Base-by-base conservation (phyloP, 2,888 invertebrate genomes). In the Habroteleia sp. region DNA sequence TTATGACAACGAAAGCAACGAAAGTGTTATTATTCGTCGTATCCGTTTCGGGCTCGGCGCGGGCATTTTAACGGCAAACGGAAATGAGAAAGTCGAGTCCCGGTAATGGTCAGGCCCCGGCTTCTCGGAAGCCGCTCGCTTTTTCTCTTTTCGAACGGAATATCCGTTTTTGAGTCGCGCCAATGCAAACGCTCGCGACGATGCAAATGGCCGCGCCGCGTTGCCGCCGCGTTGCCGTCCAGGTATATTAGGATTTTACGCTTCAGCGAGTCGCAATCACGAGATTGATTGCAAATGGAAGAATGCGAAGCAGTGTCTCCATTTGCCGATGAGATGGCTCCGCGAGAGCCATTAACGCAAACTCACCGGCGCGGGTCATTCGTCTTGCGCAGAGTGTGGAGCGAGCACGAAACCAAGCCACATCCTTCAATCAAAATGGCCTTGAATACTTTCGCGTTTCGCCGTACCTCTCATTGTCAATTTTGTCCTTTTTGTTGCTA, bases 51-150 rank as follows among this genome's bases (percentile, higher is more conserved):
- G 41, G 37, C 33, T 29, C 27, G 52, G 31, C 58, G 33, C 39
- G 46, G 56, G 11, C 13, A 52, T 33, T 69, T 79, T 79, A 78
- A 78, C 77, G 75, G 69, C 77, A 76, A 77, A 77, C 78, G 75
- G 77, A 78, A 72, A 77, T 77, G 78, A 74, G 66, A 48, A 77
- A 77, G 77, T 37, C 50, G 27, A 29, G 54, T 65, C 60, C 72
- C 72, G 66, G 48, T 72, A 76, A 50, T 65, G 63, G 73, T 50
- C 50, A 44, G 63, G 46, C 73, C 66, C 41, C 23, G 46, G 48
- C 16, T 66, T 66, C 73, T 52, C 23, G 60, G 73, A 72, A 72
- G 39, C 17, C 20, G 16, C 10, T 29, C 11, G 16, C 54, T 20
- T 16, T 25, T 52, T 60, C 56, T 52, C 50, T 37, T 42, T 46